Evolutionary conservation across 2,113 vertebrate species (phyloP), one percentile per base, ranked within the genome.

Genomic region (Laticauda colubrina): DNA sequence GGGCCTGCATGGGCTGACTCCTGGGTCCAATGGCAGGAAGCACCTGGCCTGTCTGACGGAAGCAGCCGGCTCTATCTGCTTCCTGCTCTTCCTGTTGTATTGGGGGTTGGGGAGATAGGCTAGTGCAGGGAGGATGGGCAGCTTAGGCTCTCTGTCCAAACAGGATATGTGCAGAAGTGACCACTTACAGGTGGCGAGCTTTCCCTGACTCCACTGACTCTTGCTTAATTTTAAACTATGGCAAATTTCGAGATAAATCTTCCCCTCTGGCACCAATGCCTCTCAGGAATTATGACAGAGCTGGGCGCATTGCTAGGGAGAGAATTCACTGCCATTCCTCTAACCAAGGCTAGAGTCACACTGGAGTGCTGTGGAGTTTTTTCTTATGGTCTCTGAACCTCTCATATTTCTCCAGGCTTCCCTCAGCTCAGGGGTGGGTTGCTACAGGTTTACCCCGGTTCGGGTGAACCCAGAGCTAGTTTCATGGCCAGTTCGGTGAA

Each of bases 41-140:
- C 98, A 98, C 98, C 98, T 98, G 98, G 98, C 91, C 92, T 91
- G 88, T 93, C 29, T 87, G 95, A 94, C 97, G 97, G 98, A 98
- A 94, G 95, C 92, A 90, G 92, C 96, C 95, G 96, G 96, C 98
- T 43, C 87, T 88, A 98, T 98, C 98, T 98, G 98, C 96, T 98
- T 98, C 98, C 98, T 97, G 97, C 94, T 94, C 96, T 97, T 87
- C 89, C 94, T 89, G 90, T 51, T 57, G 24, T 3, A 18, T 48
- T 86, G 55, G 92, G 87, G 51, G 64, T 69, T 69, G 64, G 64
- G 91, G 87, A 48, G 88, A 90, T 26, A n/a, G 89, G 87, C 64
- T 55, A 56, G 34, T 8, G 3, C 29, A 45, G 85, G 39, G 59
- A 64, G 48, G n/a, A 89, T 14, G 15, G 54, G 26, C 15, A 15